Conservation (phyloP, 2,797 vertebrate species). For the Galagoides demidoff region DNA sequence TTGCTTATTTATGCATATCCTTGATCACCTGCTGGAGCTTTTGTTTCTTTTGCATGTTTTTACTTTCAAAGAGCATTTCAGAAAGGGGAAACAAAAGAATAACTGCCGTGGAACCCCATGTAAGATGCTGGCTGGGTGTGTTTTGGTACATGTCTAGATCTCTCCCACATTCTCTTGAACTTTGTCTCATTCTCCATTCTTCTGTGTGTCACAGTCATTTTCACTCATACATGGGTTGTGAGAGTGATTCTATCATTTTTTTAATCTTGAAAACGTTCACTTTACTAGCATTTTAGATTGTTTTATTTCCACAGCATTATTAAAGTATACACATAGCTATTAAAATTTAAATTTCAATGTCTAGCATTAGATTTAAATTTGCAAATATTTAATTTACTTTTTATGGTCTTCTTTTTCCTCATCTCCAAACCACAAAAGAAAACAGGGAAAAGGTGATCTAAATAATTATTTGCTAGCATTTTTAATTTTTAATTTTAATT, state of each 20-base stretch:
- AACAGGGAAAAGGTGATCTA: background rate
- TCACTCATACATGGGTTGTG: background rate
- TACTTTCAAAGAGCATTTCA: constrained; percentile 11
- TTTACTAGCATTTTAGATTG: constrained; percentile 14
- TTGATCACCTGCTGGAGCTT: background rate
- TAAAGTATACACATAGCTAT: background rate
- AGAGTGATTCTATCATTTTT: background rate
- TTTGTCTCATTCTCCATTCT: background rate
- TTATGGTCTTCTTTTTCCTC: background rate
- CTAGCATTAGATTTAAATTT: constrained; percentile 40
- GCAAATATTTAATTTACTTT: constrained; percentile 7
- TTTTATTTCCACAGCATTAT: background rate
- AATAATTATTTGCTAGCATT: background rate
- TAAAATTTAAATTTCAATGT: constrained; percentile 52
- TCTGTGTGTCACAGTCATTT: background rate
- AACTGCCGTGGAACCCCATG: background rate
- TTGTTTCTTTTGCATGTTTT: background rate
- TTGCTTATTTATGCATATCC: background rate
- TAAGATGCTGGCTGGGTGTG: background rate
- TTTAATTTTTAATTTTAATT: too few species aligned
- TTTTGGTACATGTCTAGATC: background rate
- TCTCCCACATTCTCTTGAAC: background rate
- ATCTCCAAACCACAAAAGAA: background rate
- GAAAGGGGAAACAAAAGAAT: background rate
- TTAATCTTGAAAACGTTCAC: background rate